Conservation (phyloP, 1,140 invertebrate genomes). For the Anagrus nilaparvatae region DNA sequence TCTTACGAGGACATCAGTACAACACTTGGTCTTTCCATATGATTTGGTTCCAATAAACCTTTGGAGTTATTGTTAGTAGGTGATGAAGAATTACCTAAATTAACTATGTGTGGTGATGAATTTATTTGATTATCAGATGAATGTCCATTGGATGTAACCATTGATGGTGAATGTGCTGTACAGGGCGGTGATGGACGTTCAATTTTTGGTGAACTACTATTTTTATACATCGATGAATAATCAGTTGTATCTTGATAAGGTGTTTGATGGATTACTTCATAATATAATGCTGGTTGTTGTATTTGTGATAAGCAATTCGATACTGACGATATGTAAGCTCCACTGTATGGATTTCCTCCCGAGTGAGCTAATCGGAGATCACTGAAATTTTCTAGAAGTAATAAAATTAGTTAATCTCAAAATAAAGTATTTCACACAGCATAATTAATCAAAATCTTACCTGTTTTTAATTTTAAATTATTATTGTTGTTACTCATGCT, state of each 20-base stretch:
- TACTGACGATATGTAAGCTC: no score
- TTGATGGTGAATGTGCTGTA: constrained; percentile 28
- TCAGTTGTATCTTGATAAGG: no score
- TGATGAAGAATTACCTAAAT: constrained; percentile 28
- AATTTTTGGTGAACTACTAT: constrained; percentile 35
- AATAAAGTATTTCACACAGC: not conserved
- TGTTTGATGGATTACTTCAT: no score
- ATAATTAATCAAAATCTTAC: constrained; percentile 14
- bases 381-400: constrained; percentile 31
- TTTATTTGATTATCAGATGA: constrained; percentile 34
- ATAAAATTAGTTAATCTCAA: not conserved
- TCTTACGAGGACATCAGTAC: constrained; percentile 36
- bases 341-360: no score
- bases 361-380: constrained; percentile 29
- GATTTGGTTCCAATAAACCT: constrained; percentile 25
- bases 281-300: no score
- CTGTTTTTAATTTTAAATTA: constrained; percentile 24
- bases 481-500: constrained; percentile 16
- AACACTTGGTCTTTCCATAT: constrained; percentile 31
- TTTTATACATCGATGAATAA: no score
- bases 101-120: constrained; percentile 31
- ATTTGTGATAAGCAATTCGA: no score
- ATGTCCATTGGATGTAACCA: constrained; percentile 27
- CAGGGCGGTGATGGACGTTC: constrained; percentile 33
- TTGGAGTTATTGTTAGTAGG: constrained; percentile 17